Conservation (phyloP, 2,797 vertebrate species). For the Melanotaenia boesemani region DNA sequence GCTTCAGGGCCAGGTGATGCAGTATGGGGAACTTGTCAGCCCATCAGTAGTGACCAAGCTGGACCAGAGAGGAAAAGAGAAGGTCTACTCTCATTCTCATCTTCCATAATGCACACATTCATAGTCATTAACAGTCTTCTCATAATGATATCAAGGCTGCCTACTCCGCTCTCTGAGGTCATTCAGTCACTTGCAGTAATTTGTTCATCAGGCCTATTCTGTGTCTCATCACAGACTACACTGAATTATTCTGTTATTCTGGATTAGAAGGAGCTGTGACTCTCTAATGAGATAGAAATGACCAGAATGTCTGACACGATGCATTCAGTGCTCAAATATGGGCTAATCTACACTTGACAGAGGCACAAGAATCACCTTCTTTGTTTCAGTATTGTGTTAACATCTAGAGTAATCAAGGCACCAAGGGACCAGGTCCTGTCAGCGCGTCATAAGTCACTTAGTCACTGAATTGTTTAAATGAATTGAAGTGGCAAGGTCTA, state of each 20-base stretch:
- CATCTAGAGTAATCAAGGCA: constrained; percentile 42
- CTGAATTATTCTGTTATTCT: constrained; percentile 48
- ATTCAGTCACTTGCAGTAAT: constrained; percentile 54
- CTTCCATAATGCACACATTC: constrained; percentile 38
- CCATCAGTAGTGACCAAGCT: constrained; percentile 66
- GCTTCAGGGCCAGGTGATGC: constrained; percentile 80
- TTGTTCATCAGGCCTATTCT: constrained; percentile 46
- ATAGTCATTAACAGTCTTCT: constrained; percentile 45
- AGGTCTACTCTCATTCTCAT: constrained; percentile 12
- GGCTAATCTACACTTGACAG: constrained; percentile 55
- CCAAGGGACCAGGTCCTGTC: constrained; percentile 47
- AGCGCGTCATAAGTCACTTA: constrained; percentile 68
- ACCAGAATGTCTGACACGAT: constrained; percentile 38
- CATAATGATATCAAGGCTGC: constrained; percentile 57
- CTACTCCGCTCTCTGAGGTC: constrained; percentile 36
- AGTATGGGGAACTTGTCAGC: constrained; percentile 74
- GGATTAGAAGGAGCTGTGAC: constrained; percentile 53
- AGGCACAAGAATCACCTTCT: constrained; percentile 52
- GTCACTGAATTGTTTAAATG: constrained; percentile 69
- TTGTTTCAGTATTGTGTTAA: constrained; percentile 68
- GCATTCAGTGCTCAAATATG: constrained; percentile 50
- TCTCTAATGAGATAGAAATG: constrained; percentile 64
- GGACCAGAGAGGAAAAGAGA: constrained; percentile 42
- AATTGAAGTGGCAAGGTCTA: constrained; percentile 64
- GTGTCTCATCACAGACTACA: constrained; percentile 46